Conservation (phyloP, 2,113 vertebrate genomes). For the Perca flavescens region DNA sequence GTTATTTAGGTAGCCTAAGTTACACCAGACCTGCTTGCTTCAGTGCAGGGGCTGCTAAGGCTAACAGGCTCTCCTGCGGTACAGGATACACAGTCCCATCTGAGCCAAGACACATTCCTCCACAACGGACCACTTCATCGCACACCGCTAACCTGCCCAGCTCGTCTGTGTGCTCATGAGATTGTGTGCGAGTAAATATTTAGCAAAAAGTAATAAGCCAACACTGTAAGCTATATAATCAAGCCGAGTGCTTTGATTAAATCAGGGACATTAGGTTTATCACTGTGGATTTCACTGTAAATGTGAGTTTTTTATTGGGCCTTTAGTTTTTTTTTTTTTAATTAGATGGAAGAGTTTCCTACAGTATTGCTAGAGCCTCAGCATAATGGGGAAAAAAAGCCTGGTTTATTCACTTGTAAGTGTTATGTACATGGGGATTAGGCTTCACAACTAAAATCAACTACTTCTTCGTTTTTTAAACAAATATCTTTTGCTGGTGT, state of each 20-base stretch:
- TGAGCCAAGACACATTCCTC: conserved; percentile 74
- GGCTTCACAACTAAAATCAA: no score
- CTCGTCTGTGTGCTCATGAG: conserved; percentile 16
- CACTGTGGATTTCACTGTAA: conserved; percentile 19
- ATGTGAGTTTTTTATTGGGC: conserved; percentile 4
- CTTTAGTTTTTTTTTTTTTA: conserved; percentile 40
- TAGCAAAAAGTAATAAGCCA: conserved; percentile 47
- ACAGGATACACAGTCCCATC: conserved; percentile 53
- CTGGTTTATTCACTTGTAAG: conserved; percentile 18
- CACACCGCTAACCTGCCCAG: conserved; percentile 43
- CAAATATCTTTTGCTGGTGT: no score
- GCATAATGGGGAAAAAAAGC: conserved; percentile 11
- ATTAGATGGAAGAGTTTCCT: conserved; percentile 17
- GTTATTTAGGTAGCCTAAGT: conserved; percentile 68
- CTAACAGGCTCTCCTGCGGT: conserved; percentile 57
- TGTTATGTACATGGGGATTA: conserved; percentile 7
- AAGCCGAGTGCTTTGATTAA: conserved; percentile 25
- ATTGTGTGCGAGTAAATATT: conserved; percentile 62
- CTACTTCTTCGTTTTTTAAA: no score
- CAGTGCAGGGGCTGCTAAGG: conserved; percentile 66
- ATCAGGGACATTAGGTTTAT: conserved; percentile 27
- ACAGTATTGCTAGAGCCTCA: background rate
- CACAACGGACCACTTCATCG: conserved; percentile 59
- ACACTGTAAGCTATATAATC: conserved; percentile 45
- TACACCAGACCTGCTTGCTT: conserved; percentile 44